Evolutionary conservation across 2,888 invertebrate species (phyloP), one percentile per base, ranked within the genome.

Genomic region (Empis stercorea): DNA sequence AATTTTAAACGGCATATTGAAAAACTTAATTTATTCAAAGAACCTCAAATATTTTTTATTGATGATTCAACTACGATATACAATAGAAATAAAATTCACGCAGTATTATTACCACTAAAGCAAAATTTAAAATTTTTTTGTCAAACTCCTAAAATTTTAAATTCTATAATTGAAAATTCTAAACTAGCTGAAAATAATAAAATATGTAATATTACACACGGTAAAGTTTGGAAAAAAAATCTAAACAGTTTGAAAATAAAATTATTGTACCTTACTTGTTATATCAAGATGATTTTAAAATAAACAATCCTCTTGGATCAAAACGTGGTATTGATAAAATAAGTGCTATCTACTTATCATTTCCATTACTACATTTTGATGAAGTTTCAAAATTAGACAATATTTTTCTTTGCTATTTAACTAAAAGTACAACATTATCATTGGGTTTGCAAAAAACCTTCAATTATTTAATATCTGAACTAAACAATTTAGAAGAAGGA

Each of bases 281-380:
- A 27, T 48, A 50, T 15, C 14, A 30, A 30, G 51, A 51, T 30
- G 51, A 51, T 38, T 51, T 51, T 46, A 34, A 37, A 14, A 41
- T 48, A 13, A 44, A 51, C 42, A 51, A 48, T 32, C 44, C 44
- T 3, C 14, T 50, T 9, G 50, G 44, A 2, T 40, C 46, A 4
- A 38, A 46, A 16, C 14, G 15, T 2, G 30, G 30, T 27, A 30
- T 46, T 13, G 34, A 39, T 7, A 42, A 20, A 9, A 27, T 46
- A 11, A 32, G 42, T 15, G 20, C n/a, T 11, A 13, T 30, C 5
- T 34, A 46, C 13, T 27, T 27, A 27, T 27, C 23, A 7, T 27
- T 27, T 27, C 23, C 23, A 7, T 9, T 27, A 7, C 23, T 27
- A 2, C 5, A 27, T 27, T 27, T 27, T 27, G 23, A 27, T 27